Conservation (phyloP, 2,888 invertebrate species). For the Parnassius mnemosyne region DNA sequence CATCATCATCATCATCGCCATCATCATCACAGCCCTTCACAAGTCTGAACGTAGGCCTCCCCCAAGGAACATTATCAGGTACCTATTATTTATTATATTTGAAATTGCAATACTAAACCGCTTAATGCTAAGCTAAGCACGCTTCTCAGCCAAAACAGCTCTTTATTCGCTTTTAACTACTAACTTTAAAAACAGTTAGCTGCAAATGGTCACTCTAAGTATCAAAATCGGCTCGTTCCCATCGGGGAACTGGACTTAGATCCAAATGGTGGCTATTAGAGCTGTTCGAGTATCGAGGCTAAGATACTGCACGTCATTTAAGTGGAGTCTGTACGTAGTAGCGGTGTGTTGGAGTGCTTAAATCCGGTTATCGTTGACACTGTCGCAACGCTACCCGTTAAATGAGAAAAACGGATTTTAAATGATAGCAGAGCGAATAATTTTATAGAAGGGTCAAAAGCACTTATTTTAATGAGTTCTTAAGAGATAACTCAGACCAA, state of each 20-base stretch:
- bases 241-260: background rate
- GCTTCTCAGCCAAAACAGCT: no score
- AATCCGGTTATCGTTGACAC: conserved; percentile 58
- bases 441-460: conserved; percentile 19
- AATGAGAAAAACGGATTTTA: conserved; percentile 51
- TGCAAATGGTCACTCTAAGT: background rate
- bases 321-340: conserved; percentile 6
- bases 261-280: background rate
- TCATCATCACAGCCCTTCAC: no score
- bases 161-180: no score
- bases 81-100: no score
- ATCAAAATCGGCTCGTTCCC: background rate
- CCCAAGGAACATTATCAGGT: no score
- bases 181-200: background rate
- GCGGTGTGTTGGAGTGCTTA: conserved; percentile 34
- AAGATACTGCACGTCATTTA: conserved; percentile 6
- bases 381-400: conserved; percentile 62
- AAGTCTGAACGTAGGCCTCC: no score
- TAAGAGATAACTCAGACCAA: no score
- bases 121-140: no score
- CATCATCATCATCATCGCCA: no score
- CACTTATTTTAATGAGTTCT: background rate
- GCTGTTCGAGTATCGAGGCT: conserved; percentile 4
- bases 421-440: conserved; percentile 21
- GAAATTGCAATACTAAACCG: no score